Conservation (phyloP, 2,888 invertebrate genomes). For the Drosophila neotestacea region DNA sequence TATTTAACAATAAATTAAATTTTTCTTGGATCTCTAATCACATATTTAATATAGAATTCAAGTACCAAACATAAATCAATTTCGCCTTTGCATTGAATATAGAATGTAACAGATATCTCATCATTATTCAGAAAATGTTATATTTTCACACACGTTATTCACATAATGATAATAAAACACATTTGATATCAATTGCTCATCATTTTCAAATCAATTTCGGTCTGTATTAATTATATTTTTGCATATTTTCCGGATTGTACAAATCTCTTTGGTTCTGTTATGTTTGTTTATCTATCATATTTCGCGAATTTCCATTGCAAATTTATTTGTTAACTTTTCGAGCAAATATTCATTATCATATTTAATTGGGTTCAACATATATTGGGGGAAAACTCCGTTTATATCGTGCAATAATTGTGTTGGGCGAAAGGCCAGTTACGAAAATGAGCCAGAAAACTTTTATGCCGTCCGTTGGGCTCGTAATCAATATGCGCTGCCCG, state of each 20-base stretch:
- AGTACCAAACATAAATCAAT: background rate
- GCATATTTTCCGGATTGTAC: background rate
- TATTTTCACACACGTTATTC: background rate
- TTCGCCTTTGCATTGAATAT: background rate
- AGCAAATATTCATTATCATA: conserved; percentile 30
- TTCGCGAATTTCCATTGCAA: background rate
- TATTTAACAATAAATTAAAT: no score
- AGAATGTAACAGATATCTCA: background rate
- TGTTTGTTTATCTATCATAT: conserved; percentile 4
- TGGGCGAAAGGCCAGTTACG: conserved; percentile 18
- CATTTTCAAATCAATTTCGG: conserved; percentile 7
- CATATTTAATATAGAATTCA: background rate
- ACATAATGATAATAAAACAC: background rate
- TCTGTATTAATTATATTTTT: conserved; percentile 1
- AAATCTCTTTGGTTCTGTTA: background rate
- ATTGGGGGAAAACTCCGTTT: conserved; percentile 15
- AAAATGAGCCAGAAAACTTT: conserved; percentile 28
- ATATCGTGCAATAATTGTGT: conserved; percentile 30
- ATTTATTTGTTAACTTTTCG: background rate
- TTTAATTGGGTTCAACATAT: conserved; percentile 31
- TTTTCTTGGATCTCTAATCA: background rate
- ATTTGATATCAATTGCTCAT: background rate
- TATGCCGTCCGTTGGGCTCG: conserved; percentile 8
- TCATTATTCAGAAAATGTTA: background rate
- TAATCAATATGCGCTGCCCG: conserved; percentile 50